Base-by-base conservation (phyloP, 2,797 vertebrate genomes). In the Gymnodraco acuticeps region DNA sequence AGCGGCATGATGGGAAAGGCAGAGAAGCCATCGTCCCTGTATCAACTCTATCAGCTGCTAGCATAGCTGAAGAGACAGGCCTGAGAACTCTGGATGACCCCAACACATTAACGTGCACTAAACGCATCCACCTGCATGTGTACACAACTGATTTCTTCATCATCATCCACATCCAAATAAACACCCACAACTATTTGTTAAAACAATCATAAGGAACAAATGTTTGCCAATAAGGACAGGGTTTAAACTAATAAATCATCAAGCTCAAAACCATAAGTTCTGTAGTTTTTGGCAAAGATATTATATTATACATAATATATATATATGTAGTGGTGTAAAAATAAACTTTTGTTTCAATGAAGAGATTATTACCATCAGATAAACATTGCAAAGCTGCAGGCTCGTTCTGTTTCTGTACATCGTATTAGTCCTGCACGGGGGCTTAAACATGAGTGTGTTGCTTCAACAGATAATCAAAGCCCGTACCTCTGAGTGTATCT, bases 11-110 rank as follows among this genome's bases (percentile, higher is more conserved):
- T 64, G 51, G 59, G 64, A 66, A 70, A 80, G 62, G 82, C 56
- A 66, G 64, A 70, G 75, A 27, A 58, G 71, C 64, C 27, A 3
- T 82, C 71, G 78, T 74, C 70, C 67, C 78, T 45, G 59, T 38
- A 64, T 76, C 67, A 61, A 72, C 75, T 78, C 50, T 62, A 63
- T 84, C 74, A 76, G 68, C 71, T 46, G 54, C 60, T 56, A 74
- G 59, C 61, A 67, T 17, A 74, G 74, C 61, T 80, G 69, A 71
- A 67, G 51, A 82, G 46, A 69, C 61, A 19, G 14, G 62, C 45
- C 63, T 62, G 69, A 60, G 78, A 81, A 90, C 83, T 89, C 77
- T 85, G 77, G 52, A 82, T 86, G 86, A 91, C 79, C 81, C 73
- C 66, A 23, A 64, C 60, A 75, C 52, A 70, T 9, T 73, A 10